phyloP scores from a whole-genome alignment of 2,888 invertebrate species.

The Coelopa pilipes region DNA sequence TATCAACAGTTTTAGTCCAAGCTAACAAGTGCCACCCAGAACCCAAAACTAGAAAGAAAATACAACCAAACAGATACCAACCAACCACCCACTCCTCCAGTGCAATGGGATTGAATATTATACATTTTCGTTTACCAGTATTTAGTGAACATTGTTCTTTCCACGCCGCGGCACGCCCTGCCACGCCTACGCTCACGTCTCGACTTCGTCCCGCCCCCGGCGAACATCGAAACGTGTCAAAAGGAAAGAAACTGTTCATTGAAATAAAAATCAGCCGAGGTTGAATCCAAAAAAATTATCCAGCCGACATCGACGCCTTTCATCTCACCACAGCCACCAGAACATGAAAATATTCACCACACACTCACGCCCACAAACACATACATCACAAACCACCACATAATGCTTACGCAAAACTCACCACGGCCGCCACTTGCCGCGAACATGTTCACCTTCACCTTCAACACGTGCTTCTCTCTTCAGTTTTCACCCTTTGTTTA shows the following conservation, averaged over 20 bases:
- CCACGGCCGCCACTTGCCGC: background rate
- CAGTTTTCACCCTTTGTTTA: conserved; percentile 36
- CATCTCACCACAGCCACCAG: conserved; percentile 14
- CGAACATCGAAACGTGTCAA: conserved; percentile 38
- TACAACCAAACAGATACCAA: conserved; percentile 41
- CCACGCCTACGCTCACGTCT: too few species aligned
- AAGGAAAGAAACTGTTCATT: conserved; percentile 60
- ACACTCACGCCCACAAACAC: background rate
- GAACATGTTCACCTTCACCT: conserved; percentile 16
- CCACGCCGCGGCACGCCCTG: conserved; percentile 43
- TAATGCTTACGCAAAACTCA: background rate
- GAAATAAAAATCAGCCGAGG: conserved; percentile 18
- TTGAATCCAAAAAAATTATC: background rate
- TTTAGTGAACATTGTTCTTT: conserved; percentile 67
- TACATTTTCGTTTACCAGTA: conserved; percentile 69
- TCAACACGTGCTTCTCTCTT: background rate
- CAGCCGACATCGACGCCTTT: background rate
- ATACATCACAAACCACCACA: background rate
- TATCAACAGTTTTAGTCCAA: too few species aligned
- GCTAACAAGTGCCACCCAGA: background rate
- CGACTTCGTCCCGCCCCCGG: background rate
- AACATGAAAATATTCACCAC: conserved; percentile 11
- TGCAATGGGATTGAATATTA: conserved; percentile 67
- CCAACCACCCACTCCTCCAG: conserved; percentile 14
- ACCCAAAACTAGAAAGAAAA: conserved; percentile 37